Base-by-base conservation (phyloP, 2,888 invertebrate species). In the Eristalinus aeneus region DNA sequence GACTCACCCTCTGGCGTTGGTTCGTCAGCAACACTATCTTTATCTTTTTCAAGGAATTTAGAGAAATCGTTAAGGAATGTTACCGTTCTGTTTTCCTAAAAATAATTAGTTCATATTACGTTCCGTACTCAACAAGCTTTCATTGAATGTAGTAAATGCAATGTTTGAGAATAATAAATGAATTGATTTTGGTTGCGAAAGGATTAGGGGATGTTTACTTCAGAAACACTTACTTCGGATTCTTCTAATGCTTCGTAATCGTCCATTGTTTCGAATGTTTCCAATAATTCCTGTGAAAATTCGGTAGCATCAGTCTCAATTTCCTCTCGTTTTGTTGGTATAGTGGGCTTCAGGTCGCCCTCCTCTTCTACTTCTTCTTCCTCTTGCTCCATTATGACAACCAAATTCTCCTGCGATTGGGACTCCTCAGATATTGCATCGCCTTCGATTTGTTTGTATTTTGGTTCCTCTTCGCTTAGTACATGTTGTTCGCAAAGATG, bases 11-110 rank as follows among this genome's bases (percentile, higher is more conserved):
- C 61, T 73, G 10, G 36, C 23, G 60, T 16, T 56, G 67, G 60
- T 56, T 71, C 54, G 10, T 71, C 75, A 23, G 20, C 64, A 1
- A 56, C 65, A 2, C 27, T 16, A 34, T 81, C 81, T 61, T 81
- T 85, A 54, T 76, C 81, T 54, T 81, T 85, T 60, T 73, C 81
- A 58, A 77, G 56, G 31, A 81, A 73, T 61, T 81, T 81, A 39
- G 85, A 73, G 31, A 81, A 85, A 76, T 81, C 81, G 27, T 54
- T 81, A n/a, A 85, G 68, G 71, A 81, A 85, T 73, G 81, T 73
- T 61, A 69, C 68, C 22, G 76, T 79, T 84, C 22, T 78, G 36
- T 68, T 73, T n/a, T 31, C 81, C 85, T 85, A 76, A 64, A 80
- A 67, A 75, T 63, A 75, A 60, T 76, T 64, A 56, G 69, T 67